A percentile compares a stretch with the other conserved stretches of the same genome.
Conservation (phyloP, 2,888 invertebrate genomes). For the Andrena minutula region DNA sequence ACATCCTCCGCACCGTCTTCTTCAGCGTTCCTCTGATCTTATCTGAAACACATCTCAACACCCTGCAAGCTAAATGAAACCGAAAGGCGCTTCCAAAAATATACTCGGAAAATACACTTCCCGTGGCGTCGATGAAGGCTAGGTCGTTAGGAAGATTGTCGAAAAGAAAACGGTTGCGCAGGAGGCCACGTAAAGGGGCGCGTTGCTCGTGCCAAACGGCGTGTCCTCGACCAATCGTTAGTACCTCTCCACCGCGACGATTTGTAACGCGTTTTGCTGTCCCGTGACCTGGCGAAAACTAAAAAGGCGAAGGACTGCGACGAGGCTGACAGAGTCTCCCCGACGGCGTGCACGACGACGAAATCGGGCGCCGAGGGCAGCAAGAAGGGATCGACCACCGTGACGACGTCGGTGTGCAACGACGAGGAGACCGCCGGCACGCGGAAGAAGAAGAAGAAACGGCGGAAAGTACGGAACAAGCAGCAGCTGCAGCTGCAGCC, state of each 20-base stretch:
- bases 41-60: too few species aligned
- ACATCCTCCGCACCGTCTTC: too few species aligned
- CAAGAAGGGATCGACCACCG: slow-evolving; percentile 79
- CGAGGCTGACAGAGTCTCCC: slow-evolving; percentile 68
- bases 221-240: slow-evolving; percentile 70
- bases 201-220: slow-evolving; percentile 63
- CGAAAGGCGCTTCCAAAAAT: too few species aligned
- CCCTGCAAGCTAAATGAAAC: too few species aligned
- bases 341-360: slow-evolving; percentile 77
- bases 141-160: background rate
- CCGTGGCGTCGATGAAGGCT: too few species aligned
- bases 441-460: slow-evolving; percentile 77
- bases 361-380: slow-evolving; percentile 83
- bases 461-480: slow-evolving; percentile 79
- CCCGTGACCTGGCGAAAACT: slow-evolving; percentile 22
- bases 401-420: slow-evolving; percentile 75
- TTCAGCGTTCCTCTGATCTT: too few species aligned
- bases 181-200: slow-evolving; percentile 48
- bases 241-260: slow-evolving; percentile 20
- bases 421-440: slow-evolving; percentile 77
- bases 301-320: slow-evolving; percentile 68
- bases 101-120: too few species aligned
- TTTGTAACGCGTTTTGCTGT: slow-evolving; percentile 55
- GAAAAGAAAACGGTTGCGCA: background rate
- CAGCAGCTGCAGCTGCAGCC: slow-evolving; percentile 67